Evolutionary conservation across 1,140 invertebrate species (phyloP).

Genomic region (Bathynomus jamesi): DNA sequence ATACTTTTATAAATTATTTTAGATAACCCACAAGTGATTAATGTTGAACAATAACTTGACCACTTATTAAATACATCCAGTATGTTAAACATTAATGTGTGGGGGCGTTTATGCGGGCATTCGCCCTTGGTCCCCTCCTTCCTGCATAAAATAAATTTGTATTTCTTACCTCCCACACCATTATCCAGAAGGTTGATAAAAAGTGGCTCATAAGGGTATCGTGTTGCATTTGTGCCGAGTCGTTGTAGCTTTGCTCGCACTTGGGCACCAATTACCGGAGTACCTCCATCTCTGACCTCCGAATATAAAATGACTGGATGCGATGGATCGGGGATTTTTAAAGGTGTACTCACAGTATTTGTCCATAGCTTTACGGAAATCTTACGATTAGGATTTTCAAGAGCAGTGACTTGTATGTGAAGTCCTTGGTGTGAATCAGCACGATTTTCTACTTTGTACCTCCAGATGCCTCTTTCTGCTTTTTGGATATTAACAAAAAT

Average conservation of each 20-base stretch:
- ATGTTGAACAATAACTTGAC: too few relatives aligned
- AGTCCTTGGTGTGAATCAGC: conserved; percentile 36
- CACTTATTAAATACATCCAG: too few relatives aligned
- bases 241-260: conserved; percentile 40
- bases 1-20: background rate
- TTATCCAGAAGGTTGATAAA: conserved; percentile 34
- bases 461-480: conserved; percentile 33
- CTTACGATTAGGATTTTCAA: conserved; percentile 22
- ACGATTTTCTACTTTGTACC: conserved; percentile 33
- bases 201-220: conserved; percentile 29
- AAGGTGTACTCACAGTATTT: conserved; percentile 15
- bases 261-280: conserved; percentile 40
- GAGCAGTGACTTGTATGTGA: conserved; percentile 30
- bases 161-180: conserved; percentile 43
- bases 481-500: conserved; percentile 34
- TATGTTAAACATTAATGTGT: too few relatives aligned
- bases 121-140: too few relatives aligned
- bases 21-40: too few relatives aligned
- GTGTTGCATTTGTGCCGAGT: conserved; percentile 35
- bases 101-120: too few relatives aligned
- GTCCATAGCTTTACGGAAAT: conserved; percentile 34
- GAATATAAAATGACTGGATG: conserved; percentile 39
- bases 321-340: conserved; percentile 29
- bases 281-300: conserved; percentile 39
- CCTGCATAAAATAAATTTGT: too few relatives aligned